Evolutionary conservation across 2,888 invertebrate species (phyloP).

Genomic region (Leptinotarsa tumamoca): DNA sequence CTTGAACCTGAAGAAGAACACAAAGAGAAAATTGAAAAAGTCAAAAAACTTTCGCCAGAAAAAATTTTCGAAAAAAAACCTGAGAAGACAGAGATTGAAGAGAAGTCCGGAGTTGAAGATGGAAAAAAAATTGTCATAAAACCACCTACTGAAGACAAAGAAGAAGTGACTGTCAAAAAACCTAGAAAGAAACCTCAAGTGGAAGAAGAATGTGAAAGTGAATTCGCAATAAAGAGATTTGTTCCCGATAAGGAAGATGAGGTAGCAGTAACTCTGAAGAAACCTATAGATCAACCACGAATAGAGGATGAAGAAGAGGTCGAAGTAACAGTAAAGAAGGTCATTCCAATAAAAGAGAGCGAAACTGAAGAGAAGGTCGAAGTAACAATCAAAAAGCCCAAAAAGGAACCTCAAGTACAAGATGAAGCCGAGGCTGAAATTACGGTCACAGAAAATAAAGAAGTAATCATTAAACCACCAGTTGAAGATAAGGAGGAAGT

Average conservation of each 20-base stretch:
- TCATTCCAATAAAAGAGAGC: background rate
- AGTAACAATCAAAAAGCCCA: slow-evolving; percentile 43
- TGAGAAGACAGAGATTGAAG: slow-evolving; percentile 30
- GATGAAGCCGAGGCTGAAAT: slow-evolving; percentile 55
- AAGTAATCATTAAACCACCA: slow-evolving; percentile 32
- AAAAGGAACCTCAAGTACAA: slow-evolving; percentile 52
- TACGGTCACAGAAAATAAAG: slow-evolving; percentile 58
- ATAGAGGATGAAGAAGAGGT: slow-evolving; percentile 51
- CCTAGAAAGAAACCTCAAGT: slow-evolving; percentile 53
- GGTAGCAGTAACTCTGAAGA: slow-evolving; percentile 47
- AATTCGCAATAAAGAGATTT: slow-evolving; percentile 52
- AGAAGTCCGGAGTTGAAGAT: slow-evolving; percentile 73
- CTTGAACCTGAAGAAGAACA: slow-evolving; percentile 46
- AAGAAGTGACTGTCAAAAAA: slow-evolving; percentile 49
- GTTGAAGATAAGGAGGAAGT: slow-evolving; percentile 54
- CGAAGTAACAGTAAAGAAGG: slow-evolving; percentile 57
- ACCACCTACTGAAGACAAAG: slow-evolving; percentile 56
- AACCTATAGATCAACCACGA: slow-evolving; percentile 53
- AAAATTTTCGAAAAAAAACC: slow-evolving; percentile 56
- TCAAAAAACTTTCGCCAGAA: slow-evolving; percentile 35
- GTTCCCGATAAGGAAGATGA: slow-evolving; percentile 66
- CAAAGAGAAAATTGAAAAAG: slow-evolving; percentile 41
- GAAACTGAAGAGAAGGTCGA: slow-evolving; percentile 52
- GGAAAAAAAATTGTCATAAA: slow-evolving; percentile 59
- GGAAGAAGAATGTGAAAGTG: slow-evolving; percentile 56